Evolutionary conservation across 2,113 vertebrate genomes (phyloP).

Genomic region (Gymnorhina tibicen): DNA sequence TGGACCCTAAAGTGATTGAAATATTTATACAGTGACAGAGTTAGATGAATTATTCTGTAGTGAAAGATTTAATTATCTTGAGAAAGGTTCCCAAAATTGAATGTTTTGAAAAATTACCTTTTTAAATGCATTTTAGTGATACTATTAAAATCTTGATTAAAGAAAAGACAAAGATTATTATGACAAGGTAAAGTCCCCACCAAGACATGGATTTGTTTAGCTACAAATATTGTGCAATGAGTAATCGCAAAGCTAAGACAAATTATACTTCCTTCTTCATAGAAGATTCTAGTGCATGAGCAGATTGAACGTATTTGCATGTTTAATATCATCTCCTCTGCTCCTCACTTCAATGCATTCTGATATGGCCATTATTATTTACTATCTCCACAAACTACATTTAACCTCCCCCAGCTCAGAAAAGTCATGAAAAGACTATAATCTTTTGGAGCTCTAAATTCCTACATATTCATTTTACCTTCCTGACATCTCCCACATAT

Average conservation of each 20-base stretch:
- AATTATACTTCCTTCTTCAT: not conserved
- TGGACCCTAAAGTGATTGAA: constrained; percentile 50
- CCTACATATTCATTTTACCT: not conserved
- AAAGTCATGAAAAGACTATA: not conserved
- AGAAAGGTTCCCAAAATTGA: constrained; percentile 19
- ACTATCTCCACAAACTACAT: not conserved
- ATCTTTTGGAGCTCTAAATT: not conserved
- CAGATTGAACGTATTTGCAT: not conserved
- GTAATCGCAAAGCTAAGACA: not conserved
- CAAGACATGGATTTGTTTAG: not conserved
- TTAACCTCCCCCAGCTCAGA: not conserved
- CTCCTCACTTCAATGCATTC: constrained; percentile 10
- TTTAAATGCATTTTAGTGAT: not conserved
- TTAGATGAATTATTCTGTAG: constrained; percentile 26
- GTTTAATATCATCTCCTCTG: not conserved
- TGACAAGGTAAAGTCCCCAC: not conserved
- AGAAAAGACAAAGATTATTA: not conserved
- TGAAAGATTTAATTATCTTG: constrained; percentile 47
- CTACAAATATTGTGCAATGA: not conserved
- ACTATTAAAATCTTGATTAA: not conserved
- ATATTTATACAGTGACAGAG: constrained; percentile 10
- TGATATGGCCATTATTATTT: not conserved
- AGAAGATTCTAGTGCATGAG: not conserved
- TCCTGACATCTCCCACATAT: not conserved
- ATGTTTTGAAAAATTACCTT: constrained; percentile 35